phyloP scores from a whole-genome alignment of 2,113 vertebrate genomes.

The Microcebus ravelobensis region DNA sequence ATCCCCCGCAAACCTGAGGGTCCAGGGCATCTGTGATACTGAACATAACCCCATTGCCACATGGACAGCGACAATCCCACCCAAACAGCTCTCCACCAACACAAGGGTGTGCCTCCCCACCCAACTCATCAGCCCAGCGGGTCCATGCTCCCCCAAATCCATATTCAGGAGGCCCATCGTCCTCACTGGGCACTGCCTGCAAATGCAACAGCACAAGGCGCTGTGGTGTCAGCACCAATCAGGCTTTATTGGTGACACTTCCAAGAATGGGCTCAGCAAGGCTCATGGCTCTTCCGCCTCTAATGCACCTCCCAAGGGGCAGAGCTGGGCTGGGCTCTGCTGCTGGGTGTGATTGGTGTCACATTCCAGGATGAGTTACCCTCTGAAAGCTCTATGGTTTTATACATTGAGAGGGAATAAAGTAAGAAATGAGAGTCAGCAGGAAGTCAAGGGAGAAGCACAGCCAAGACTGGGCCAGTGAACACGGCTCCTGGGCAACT shows the following conservation, averaged over 20 bases:
- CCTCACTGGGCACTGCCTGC: too few relatives aligned
- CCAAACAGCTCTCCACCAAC: too few relatives aligned
- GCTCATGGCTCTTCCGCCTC: background rate
- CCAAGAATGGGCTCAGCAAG: background rate
- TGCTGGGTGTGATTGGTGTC: background rate
- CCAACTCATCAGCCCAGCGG: too few relatives aligned
- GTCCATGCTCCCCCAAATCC: too few relatives aligned
- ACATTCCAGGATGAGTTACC: accelerated
- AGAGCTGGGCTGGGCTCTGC: background rate
- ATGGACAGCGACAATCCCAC: too few relatives aligned
- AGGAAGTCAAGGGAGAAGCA: background rate
- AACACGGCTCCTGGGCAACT: background rate
- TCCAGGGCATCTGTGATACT: too few relatives aligned
- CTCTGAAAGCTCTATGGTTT: background rate
- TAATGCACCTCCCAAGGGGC: background rate
- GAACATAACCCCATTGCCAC: too few relatives aligned
- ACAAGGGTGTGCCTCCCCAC: too few relatives aligned
- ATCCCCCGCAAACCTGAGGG: too few relatives aligned
- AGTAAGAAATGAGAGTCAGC: background rate
- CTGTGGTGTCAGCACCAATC: background rate
- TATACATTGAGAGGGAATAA: background rate
- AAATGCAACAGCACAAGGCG: too few relatives aligned
- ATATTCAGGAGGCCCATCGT: too few relatives aligned
- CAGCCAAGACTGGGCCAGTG: background rate
- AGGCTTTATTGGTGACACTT: background rate